A percentile compares a stretch with the other conserved stretches of the same genome.
Evolutionary conservation across 2,888 invertebrate genomes (phyloP).

Genomic region (Zygaena filipendulae): DNA sequence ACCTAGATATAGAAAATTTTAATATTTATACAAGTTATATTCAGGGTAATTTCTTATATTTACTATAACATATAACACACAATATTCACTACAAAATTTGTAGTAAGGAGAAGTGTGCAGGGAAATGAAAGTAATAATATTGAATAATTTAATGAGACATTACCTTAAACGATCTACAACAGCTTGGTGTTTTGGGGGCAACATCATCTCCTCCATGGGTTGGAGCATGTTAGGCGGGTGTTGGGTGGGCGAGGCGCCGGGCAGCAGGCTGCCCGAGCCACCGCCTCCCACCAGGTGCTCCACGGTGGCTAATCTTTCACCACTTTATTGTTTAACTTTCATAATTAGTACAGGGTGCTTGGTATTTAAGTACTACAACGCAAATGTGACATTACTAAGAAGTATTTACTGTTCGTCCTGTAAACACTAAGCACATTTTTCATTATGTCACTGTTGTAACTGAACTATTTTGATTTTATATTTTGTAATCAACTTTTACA

Average conservation of each 20-base stretch:
- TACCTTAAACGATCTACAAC: constrained; percentile 85
- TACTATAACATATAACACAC: too few species aligned
- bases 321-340: constrained; percentile 42
- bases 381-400: constrained; percentile 41
- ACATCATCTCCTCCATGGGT: constrained; percentile 75
- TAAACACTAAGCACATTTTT: constrained; percentile 37
- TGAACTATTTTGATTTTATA: not conserved
- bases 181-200: constrained; percentile 84
- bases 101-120: too few species aligned
- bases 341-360: constrained; percentile 26
- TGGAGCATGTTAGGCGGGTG: constrained; percentile 73
- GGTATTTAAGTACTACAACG: constrained; percentile 47
- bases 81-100: too few species aligned
- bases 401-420: constrained; percentile 48
- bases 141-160: too few species aligned
- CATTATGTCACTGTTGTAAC: constrained; percentile 36
- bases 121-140: too few species aligned
- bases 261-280: constrained; percentile 74
- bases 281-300: constrained; percentile 84
- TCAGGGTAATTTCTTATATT: too few species aligned
- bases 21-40: too few species aligned
- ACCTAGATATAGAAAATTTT: too few species aligned
- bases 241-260: constrained; percentile 68
- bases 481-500: too few species aligned
- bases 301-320: constrained; percentile 59